phyloP scores from a whole-genome alignment of 2,113 vertebrate genomes.

The Spilogale gracilis region DNA sequence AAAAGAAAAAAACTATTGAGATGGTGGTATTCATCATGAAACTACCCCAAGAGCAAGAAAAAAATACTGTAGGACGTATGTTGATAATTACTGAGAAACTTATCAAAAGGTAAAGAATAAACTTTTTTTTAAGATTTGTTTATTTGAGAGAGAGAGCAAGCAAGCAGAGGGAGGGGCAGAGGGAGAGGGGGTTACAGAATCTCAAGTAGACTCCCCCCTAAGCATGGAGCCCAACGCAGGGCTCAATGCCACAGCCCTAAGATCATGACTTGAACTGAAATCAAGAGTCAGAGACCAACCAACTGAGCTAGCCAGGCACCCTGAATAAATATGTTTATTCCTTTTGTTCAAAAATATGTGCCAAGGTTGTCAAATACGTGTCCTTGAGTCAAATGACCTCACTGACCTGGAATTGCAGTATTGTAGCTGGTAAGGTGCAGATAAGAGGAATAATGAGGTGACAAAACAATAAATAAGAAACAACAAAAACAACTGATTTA shows the following conservation, averaged over 20 bases:
- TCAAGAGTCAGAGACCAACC: no score
- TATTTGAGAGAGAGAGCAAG: no score
- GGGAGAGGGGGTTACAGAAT: no score
- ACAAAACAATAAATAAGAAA: not conserved
- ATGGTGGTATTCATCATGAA: not conserved
- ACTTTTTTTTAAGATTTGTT: not conserved
- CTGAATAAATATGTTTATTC: not conserved
- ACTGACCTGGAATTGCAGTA: not conserved
- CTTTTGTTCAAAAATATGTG: not conserved
- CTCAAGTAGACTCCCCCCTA: no score
- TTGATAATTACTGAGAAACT: slow-evolving; percentile 20
- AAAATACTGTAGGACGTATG: not conserved
- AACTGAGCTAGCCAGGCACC: no score
- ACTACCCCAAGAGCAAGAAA: not conserved
- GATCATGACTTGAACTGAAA: no score
- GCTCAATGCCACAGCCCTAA: no score
- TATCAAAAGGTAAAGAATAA: not conserved
- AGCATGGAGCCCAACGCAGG: no score
- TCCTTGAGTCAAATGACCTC: not conserved
- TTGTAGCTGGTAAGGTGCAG: not conserved
- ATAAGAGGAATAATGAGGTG: not conserved
- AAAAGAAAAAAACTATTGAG: not conserved
- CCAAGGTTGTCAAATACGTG: not conserved
- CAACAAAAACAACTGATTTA: not conserved
- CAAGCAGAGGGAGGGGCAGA: no score